These are phyloP conservation scores for Sternotherus odoratus DNA, from an alignment of 2,797 vertebrate genomes.

Conservation along the genomic window DNA sequence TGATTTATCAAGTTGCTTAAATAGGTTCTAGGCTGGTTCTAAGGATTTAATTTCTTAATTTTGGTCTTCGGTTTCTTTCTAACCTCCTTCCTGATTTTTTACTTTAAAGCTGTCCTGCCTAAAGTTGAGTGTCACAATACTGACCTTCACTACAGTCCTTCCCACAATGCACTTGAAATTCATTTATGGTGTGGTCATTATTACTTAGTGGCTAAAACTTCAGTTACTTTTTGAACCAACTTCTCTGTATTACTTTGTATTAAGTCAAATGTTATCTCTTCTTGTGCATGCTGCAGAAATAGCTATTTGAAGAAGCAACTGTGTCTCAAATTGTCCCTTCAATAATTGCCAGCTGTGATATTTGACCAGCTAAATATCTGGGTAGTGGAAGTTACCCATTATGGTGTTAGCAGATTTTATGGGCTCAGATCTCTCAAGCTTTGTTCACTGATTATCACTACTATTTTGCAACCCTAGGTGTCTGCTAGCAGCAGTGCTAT, in stretches of 20 bases:
- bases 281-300: not conserved
- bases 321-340: not conserved
- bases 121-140: not conserved
- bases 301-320: slow-evolving; percentile 6
- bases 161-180: not conserved
- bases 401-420: not conserved
- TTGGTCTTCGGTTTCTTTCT: not conserved
- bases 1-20: not conserved
- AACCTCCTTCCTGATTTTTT: not conserved
- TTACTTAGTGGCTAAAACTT: not conserved
- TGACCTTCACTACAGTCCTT: not conserved
- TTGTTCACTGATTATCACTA: not conserved
- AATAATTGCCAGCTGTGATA: not conserved
- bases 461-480: not conserved
- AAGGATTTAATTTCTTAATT: not conserved
- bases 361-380: not conserved
- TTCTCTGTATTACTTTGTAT: not conserved
- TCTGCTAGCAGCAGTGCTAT: not conserved
- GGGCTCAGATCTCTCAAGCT: not conserved
- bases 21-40: not conserved
- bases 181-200: not conserved
- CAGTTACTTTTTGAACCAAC: not conserved
- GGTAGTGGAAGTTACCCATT: not conserved
- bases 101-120: not conserved
- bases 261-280: not conserved